Percentiles rank a stretch among this genome's conserved stretches.
These are phyloP conservation scores for Cardinalis cardinalis DNA, from an alignment of 2,113 vertebrate genomes.

Conservation along the genomic window DNA sequence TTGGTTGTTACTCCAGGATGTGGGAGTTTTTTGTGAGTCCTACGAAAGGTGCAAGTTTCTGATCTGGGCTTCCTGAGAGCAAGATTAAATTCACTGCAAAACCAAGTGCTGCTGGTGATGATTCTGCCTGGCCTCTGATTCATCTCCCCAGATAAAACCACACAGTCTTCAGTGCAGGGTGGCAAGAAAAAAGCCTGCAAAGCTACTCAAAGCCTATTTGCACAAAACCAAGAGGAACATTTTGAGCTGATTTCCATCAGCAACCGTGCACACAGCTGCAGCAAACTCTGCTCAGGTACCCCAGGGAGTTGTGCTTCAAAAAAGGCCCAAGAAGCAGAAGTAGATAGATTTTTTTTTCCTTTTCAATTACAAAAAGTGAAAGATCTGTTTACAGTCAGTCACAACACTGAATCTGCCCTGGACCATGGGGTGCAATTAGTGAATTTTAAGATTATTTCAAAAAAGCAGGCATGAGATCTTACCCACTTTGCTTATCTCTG, in stretches of 20 bases:
- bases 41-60: neutral
- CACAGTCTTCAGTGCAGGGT: neutral
- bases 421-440: neutral
- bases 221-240: neutral
- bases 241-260: neutral
- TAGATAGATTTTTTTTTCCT: neutral
- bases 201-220: neutral
- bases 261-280: neutral
- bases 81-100: neutral
- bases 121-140: neutral
- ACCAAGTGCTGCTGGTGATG: neutral
- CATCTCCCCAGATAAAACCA: neutral
- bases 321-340: slow-evolving; percentile 29
- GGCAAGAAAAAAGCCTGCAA: neutral
- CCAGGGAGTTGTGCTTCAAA: neutral
- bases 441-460: neutral
- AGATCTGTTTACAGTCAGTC: neutral
- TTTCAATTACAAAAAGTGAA: neutral
- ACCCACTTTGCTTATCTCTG: neutral
- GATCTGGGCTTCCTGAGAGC: neutral
- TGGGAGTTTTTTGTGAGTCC: neutral
- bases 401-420: neutral
- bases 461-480: neutral
- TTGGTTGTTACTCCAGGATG: neutral
- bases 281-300: neutral